Base-by-base conservation (phyloP, 2,797 vertebrate genomes). In the Xenops minutus region DNA sequence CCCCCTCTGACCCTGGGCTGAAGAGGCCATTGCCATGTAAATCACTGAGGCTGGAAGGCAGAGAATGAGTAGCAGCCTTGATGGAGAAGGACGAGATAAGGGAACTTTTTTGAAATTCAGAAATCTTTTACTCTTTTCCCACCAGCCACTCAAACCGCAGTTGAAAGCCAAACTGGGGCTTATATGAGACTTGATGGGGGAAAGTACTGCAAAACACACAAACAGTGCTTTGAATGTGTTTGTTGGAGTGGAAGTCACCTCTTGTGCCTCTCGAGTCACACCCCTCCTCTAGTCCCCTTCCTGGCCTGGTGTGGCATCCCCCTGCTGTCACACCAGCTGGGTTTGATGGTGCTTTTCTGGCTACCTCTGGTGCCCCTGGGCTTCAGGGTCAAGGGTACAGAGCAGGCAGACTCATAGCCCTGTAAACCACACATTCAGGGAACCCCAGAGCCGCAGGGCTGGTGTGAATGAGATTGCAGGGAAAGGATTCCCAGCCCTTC, bases 1-100 rank as follows among this genome's bases (percentile, higher is more conserved):
- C 77, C 41, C 14, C 32, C n/a, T 49, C 85, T 81, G 69, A 89
- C 41, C 67, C 44, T 23, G 54, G 49, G 41, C 62, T 64, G 41
- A 68, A 93, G 59, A 44, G 20, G 46, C 67, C 71, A 87, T 94
- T 93, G 16, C 92, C 67, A 89, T 93, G 71, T 79, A 91, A 95
- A 95, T 95, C 43, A 22, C 44, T 26, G 58, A 56, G 66, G 46
- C 80, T 32, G 59, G 67, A 90, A 80, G 77, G 77, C 59, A 89
- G 77, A 34, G 62, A 83, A 44, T n/a, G 66, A 32, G 64, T 30
- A 92, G 46, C 32, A 58, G 69, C 34, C 46, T 66, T 72, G 54
- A 54, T 66, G 59, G 41, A 80, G 51, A 63, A 73, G 52, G 51
- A 34, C 66, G 66, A 92, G 93, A 94, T 88, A 93, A 94, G 85